A percentile compares a stretch with the other conserved stretches of the same genome.
phyloP scores from a whole-genome alignment of 2,113 vertebrate species.

The Salvelinus namaycush region DNA sequence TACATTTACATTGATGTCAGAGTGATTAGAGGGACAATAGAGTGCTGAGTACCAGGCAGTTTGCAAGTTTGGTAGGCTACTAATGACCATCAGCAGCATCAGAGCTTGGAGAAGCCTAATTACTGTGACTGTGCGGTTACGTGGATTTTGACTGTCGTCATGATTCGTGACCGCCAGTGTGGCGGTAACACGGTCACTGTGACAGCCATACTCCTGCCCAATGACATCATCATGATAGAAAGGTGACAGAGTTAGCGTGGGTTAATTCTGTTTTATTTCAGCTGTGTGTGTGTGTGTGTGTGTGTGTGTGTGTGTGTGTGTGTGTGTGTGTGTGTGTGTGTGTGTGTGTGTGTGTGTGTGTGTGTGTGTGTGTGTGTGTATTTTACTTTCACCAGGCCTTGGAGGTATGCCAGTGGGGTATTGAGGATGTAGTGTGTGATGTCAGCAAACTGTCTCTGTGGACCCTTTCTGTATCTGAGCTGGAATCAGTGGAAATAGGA shows the following conservation, averaged over 20 bases:
- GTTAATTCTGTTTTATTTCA: neutral
- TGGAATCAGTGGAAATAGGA: conserved; percentile 81
- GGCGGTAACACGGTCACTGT: neutral
- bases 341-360: conserved; percentile 10
- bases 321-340: neutral
- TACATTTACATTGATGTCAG: too few species aligned
- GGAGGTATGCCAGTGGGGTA: conserved; percentile 23
- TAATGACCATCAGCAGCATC: too few species aligned
- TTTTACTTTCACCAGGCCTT: neutral
- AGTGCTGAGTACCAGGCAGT: too few species aligned
- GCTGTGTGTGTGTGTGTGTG: conserved; percentile 4
- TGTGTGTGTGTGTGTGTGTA: conserved; percentile 1
- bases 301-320: conserved; percentile 16
- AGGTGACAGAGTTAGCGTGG: neutral
- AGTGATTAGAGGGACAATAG: too few species aligned
- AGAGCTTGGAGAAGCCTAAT: too few species aligned
- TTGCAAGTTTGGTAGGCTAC: too few species aligned
- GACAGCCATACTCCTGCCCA: neutral
- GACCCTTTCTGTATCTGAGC: conserved; percentile 62
- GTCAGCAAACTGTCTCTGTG: conserved; percentile 66
- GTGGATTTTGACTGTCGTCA: too few species aligned
- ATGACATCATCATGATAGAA: neutral
- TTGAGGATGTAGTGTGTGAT: conserved; percentile 57
- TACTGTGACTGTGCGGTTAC: too few species aligned
- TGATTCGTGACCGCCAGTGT: too few species aligned